Evolutionary conservation across 2,113 vertebrate genomes (phyloP).

Genomic region (Laticauda laticaudata): DNA sequence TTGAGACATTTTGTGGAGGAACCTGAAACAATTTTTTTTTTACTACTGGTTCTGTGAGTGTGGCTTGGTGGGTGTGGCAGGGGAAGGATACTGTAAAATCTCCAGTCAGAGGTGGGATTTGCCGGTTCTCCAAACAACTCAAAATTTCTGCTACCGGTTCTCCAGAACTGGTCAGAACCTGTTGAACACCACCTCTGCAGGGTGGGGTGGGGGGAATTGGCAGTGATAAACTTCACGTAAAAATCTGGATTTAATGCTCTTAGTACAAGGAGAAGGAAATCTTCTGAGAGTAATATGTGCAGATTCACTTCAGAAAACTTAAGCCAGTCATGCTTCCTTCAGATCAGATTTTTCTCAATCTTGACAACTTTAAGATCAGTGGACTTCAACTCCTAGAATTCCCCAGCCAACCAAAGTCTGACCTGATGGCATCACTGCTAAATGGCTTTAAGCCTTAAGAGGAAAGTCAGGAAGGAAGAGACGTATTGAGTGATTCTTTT

Average conservation of each 20-base stretch:
- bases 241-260: background rate
- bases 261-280: background rate
- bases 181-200: no score
- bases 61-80: no score
- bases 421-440: background rate
- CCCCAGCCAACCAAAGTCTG: background rate
- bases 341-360: background rate
- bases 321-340: background rate
- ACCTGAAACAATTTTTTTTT: background rate
- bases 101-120: no score
- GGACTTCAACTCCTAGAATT: background rate
- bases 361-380: background rate
- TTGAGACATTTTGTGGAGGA: background rate
- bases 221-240: background rate
- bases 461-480: background rate
- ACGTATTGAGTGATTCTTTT: background rate
- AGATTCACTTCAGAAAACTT: background rate
- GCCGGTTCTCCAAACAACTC: no score
- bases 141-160: no score
- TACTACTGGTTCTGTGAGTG: no score
- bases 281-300: background rate
- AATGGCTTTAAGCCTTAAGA: background rate
- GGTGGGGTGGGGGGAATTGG: background rate
- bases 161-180: no score
- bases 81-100: no score